phyloP scores from a whole-genome alignment of 2,797 vertebrate species.

The Chiroxiphia lanceolata region DNA sequence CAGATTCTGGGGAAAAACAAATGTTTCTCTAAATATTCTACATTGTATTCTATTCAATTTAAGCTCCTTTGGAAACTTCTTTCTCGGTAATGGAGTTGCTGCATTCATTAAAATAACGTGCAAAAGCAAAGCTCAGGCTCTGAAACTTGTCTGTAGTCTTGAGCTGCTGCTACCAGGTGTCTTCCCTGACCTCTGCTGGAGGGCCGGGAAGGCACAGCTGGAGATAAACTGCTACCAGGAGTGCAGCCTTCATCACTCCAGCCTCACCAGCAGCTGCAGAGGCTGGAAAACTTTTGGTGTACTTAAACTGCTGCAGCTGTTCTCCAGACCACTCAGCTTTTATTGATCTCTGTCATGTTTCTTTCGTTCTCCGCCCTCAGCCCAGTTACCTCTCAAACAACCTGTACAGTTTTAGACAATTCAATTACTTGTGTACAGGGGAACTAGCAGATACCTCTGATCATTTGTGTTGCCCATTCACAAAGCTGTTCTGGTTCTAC shows the following conservation, averaged over 20 bases:
- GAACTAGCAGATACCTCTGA: neutral
- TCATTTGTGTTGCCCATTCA: neutral
- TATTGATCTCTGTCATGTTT: neutral
- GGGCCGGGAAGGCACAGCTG: neutral
- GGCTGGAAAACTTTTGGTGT: neutral
- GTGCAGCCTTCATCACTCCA: neutral
- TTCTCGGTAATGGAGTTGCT: neutral
- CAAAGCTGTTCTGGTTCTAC: neutral
- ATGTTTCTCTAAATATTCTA: neutral
- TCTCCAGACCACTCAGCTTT: neutral
- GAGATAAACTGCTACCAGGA: neutral
- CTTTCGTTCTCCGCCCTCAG: neutral
- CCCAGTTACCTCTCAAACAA: neutral
- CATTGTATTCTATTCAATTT: neutral
- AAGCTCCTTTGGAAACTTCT: neutral
- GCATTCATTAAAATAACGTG: neutral
- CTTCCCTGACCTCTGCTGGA: slow-evolving; percentile 42
- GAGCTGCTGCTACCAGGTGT: neutral
- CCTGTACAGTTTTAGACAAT: neutral
- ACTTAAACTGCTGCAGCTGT: neutral
- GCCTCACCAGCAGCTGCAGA: neutral
- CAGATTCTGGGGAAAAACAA: neutral
- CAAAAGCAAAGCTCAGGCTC: neutral
- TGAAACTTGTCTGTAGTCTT: neutral
- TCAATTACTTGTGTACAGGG: neutral